Evolutionary conservation across 2,797 vertebrate species (phyloP), one percentile per base, ranked within the genome.

Genomic region (Myripristis jacobus): DNA sequence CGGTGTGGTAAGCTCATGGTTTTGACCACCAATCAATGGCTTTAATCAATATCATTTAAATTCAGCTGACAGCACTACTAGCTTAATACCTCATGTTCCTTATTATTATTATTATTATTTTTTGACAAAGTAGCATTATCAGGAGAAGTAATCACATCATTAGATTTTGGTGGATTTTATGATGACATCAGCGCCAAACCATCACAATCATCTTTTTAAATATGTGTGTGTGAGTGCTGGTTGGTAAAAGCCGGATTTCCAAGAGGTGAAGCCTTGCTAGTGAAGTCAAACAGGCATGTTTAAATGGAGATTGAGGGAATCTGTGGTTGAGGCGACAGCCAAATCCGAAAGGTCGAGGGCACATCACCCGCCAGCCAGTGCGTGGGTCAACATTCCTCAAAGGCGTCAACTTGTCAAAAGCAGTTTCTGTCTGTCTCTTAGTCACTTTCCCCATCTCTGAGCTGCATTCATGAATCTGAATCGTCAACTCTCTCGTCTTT

Each of bases 321-420:
- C 75, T 75, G 77, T 36, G 65, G 54, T 66, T 0, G 41, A 84
- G 71, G 79, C 68, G 62, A 79, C 75, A 73, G 87, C 72, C 89
- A 84, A 77, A 86, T 82, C 75, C 2, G 25, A 92, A 90, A 92
- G 89, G 88, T 87, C 70, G 71, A 85, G 74, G 81, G 89, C 75
- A 60, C 79, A 27, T 66, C 75, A 59, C 74, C 82, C 79, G 88
- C 76, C 75, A 85, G 81, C 65, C 58, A 68, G 54, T 2, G 12
- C 1, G n/a, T n/a, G 11, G 64, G 74, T 77, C 71, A 85, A 81
- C 63, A 38, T 86, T 86, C 81, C 71, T 89, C 73, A 83, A 91
- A 89, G 81, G 79, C 64, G 70, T 81, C 80, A 74, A 46, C 83
- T 84, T 88, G 84, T 92, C 91, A 89, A 67, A 90, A 91, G 83